A percentile compares a stretch with the other conserved stretches of the same genome.
Evolutionary conservation across 2,113 vertebrate species (phyloP).

Genomic region (Podilymbus podiceps): DNA sequence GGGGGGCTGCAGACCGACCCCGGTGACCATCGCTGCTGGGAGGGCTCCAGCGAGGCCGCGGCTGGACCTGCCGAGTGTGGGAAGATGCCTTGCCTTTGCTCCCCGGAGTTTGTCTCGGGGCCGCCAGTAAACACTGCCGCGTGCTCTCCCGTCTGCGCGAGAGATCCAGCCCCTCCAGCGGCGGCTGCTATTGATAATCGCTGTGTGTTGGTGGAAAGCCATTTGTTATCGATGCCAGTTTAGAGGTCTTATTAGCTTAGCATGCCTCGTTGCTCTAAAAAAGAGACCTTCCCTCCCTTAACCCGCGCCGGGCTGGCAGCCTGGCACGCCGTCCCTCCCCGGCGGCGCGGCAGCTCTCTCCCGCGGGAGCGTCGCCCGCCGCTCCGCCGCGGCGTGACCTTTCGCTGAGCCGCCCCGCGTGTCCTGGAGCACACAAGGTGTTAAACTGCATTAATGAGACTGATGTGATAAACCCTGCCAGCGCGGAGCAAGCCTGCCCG

Average conservation of each 20-base stretch:
- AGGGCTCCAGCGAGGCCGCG: neutral
- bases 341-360: neutral
- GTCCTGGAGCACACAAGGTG: neutral
- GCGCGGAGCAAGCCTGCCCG: fast-evolving
- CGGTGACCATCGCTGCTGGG: fast-evolving
- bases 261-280: neutral
- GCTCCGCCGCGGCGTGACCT: neutral
- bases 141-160: fast-evolving
- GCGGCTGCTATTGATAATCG: neutral
- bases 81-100: neutral
- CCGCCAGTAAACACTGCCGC: fast-evolving
- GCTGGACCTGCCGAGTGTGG: neutral
- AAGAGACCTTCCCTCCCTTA: neutral
- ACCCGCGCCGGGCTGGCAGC: fast-evolving
- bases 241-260: neutral
- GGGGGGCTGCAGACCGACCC: neutral
- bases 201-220: neutral
- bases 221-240: neutral
- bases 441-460: neutral
- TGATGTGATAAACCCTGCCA: neutral
- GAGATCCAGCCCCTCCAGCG: neutral
- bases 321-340: neutral
- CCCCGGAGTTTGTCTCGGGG: neutral
- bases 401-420: fast-evolving
- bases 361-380: neutral